Evolutionary conservation across 2,797 vertebrate species (phyloP).

Genomic region (Sphaeramia orbicularis): DNA sequence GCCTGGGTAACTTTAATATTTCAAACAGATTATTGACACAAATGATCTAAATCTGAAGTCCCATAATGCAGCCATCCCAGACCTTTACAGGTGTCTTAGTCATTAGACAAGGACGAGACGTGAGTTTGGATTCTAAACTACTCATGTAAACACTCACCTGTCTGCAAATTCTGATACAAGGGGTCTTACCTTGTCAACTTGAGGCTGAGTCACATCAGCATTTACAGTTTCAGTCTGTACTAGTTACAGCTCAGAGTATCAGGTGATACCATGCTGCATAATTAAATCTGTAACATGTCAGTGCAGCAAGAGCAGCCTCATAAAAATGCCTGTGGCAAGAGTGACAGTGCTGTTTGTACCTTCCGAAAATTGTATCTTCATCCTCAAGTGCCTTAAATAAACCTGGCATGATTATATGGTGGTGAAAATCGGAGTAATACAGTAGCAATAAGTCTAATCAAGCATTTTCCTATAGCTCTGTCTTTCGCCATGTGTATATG

Average conservation of each 20-base stretch:
- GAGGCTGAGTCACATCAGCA: slow-evolving; percentile 66
- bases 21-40: not conserved
- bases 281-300: slow-evolving; percentile 71
- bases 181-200: slow-evolving; percentile 12
- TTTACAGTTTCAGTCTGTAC: slow-evolving; percentile 28
- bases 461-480: not conserved
- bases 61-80: not conserved
- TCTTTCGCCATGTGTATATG: not conserved
- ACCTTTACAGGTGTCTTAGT: slow-evolving; percentile 34
- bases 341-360: slow-evolving; percentile 58
- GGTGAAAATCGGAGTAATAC: slow-evolving; percentile 14
- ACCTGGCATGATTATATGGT: slow-evolving; percentile 16
- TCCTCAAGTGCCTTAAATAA: slow-evolving; percentile 9
- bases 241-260: slow-evolving; percentile 56
- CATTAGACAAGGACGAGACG: slow-evolving; percentile 61
- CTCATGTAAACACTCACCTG: slow-evolving; percentile 59
- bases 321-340: slow-evolving; percentile 70
- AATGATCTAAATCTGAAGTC: not conserved
- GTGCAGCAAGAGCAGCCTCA: slow-evolving; percentile 62
- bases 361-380: slow-evolving; percentile 27
- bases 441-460: not conserved
- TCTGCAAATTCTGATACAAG: slow-evolving; percentile 44
- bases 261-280: slow-evolving; percentile 49
- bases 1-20: not conserved
- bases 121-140: slow-evolving; percentile 20